Percentiles rank a stretch among this genome's conserved stretches.
phyloP scores from a whole-genome alignment of 2,888 invertebrate species.

The Schrankia costaestrigalis region DNA sequence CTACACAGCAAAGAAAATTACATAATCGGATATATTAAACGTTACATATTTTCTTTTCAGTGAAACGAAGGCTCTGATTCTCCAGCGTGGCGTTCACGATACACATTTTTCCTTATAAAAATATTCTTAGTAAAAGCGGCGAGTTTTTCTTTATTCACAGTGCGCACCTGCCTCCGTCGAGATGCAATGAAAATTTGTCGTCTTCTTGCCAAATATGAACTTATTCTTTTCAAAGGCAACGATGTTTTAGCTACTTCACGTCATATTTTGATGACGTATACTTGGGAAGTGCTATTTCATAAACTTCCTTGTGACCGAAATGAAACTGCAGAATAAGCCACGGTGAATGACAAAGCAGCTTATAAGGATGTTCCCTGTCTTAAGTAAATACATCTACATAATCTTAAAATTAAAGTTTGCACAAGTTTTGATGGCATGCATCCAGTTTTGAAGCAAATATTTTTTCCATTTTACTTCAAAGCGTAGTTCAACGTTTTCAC shows the following conservation, averaged over 20 bases:
- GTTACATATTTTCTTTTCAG: conserved; percentile 42
- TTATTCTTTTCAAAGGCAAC: conserved; percentile 52
- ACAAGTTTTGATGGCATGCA: conserved; percentile 27
- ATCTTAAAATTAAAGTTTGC: conserved; percentile 31
- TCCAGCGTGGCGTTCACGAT: conserved; percentile 37
- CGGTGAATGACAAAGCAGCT: conserved; percentile 33
- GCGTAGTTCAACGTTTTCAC: conserved; percentile 11
- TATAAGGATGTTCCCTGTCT: conserved; percentile 23
- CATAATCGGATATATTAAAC: conserved; percentile 41
- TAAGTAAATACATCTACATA: conserved; percentile 30
- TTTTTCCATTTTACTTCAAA: conserved; percentile 19
- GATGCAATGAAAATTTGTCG: conserved; percentile 69
- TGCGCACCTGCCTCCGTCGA: conserved; percentile 56
- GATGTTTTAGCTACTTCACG: conserved; percentile 41
- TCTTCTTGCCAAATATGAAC: conserved; percentile 64
- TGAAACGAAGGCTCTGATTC: conserved; percentile 41
- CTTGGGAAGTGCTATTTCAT: conserved; percentile 36
- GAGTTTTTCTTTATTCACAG: conserved; percentile 60
- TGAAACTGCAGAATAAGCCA: conserved; percentile 33
- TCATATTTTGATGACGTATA: conserved; percentile 47
- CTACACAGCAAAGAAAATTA: conserved; percentile 34
- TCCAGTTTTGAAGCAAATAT: conserved; percentile 19
- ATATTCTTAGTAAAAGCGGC: conserved; percentile 52
- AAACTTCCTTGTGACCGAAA: conserved; percentile 36
- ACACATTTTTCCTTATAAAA: conserved; percentile 60